phyloP scores from a whole-genome alignment of 2,888 invertebrate species.

The Anorthoa munda region DNA sequence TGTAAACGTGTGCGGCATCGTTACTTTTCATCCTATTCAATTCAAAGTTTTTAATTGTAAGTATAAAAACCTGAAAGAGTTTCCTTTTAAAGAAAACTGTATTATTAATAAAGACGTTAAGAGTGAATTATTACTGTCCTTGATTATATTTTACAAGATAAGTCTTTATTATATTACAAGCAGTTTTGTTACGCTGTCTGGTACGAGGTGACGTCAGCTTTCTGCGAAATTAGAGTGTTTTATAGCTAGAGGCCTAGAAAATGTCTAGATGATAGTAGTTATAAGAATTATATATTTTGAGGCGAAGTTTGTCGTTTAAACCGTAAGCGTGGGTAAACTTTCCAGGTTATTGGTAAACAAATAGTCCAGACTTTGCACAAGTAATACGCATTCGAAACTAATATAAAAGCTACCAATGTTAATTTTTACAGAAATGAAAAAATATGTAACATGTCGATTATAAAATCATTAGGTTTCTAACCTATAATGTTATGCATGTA shows the following conservation, averaged over 20 bases:
- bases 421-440: not conserved
- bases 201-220: slow-evolving; percentile 3
- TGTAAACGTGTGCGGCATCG: not conserved
- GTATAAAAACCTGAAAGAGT: slow-evolving; percentile 47
- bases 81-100: slow-evolving; percentile 20
- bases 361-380: too few relatives aligned
- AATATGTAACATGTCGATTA: not conserved
- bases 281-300: slow-evolving; percentile 7
- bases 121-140: not conserved
- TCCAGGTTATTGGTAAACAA: not conserved
- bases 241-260: not conserved
- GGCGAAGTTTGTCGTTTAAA: not conserved
- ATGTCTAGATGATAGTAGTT: not conserved
- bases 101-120: slow-evolving; percentile 8
- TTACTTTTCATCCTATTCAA: not conserved
- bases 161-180: not conserved
- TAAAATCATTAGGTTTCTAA: not conserved
- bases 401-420: too few relatives aligned
- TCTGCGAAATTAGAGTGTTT: not conserved
- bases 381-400: not conserved
- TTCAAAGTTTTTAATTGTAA: slow-evolving; percentile 72
- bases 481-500: too few relatives aligned
- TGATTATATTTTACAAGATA: slow-evolving; percentile 16
- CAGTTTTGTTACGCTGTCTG: slow-evolving; percentile 4
- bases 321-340: not conserved